phyloP scores from a whole-genome alignment of 2,797 vertebrate genomes.

The Molossus alvarezi region DNA sequence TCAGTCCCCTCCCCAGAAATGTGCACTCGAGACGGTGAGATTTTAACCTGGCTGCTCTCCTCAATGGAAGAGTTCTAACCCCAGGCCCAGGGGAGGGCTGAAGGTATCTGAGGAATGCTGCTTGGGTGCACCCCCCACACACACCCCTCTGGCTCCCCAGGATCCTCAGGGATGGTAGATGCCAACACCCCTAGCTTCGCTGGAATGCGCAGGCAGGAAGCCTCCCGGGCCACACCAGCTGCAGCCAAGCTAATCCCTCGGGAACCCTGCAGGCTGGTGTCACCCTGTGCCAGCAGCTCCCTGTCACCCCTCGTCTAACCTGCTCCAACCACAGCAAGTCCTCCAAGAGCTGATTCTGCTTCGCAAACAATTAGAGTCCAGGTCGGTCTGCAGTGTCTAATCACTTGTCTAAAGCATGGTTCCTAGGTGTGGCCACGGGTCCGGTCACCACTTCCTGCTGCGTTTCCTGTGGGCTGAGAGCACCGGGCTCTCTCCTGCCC shows the following conservation, averaged over 20 bases:
- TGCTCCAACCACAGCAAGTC: background rate
- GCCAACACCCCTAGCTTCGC: background rate
- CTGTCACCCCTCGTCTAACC: background rate
- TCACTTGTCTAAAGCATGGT: background rate
- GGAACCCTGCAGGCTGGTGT: background rate
- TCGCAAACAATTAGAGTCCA: rapidly evolving
- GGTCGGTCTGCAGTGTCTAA: background rate
- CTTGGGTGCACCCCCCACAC: background rate
- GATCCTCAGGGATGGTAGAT: background rate
- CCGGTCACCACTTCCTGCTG: background rate
- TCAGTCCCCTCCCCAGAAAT: background rate
- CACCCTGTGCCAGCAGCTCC: background rate
- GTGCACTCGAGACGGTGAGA: background rate
- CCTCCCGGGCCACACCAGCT: background rate
- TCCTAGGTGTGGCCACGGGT: background rate
- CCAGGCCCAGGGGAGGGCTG: background rate
- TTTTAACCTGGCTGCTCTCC: background rate
- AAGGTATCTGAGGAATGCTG: slow-evolving; percentile 65
- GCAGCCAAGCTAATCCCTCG: slow-evolving; percentile 17
- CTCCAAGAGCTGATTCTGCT: background rate
- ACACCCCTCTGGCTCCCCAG: background rate
- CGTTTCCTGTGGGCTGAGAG: background rate
- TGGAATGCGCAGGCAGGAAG: slow-evolving; percentile 52
- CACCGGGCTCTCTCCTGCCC: rapidly evolving
- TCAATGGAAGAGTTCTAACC: background rate